Percentiles rank a stretch among this genome's conserved stretches.
phyloP scores from a whole-genome alignment of 2,888 invertebrate genomes.

The Camptogramma bilineatum region DNA sequence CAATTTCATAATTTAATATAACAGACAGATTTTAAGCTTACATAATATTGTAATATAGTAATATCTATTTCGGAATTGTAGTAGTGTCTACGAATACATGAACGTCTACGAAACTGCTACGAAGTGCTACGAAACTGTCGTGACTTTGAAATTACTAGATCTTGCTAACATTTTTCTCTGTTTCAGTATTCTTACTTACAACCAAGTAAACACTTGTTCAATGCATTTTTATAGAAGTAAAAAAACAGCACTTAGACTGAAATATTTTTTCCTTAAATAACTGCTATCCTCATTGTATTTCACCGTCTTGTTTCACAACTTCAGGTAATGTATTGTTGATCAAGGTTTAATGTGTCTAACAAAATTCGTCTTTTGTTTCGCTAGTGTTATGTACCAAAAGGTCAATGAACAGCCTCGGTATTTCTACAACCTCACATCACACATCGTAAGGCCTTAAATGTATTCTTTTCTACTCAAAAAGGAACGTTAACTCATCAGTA shows the following conservation, averaged over 20 bases:
- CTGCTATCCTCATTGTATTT: conserved; percentile 3
- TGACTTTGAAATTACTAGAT: background rate
- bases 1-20: conserved; percentile 60
- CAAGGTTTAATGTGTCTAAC: conserved; percentile 76
- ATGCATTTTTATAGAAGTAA: too few species aligned
- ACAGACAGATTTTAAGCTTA: conserved; percentile 49
- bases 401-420: conserved; percentile 85
- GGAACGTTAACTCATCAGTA: conserved; percentile 52
- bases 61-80: conserved; percentile 31
- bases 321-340: conserved; percentile 63
- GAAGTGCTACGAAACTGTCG: conserved; percentile 30
- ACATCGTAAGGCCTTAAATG: conserved; percentile 61
- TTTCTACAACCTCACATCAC: conserved; percentile 70
- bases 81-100: conserved; percentile 25
- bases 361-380: conserved; percentile 82
- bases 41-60: conserved; percentile 37
- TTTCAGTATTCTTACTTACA: background rate
- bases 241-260: background rate
- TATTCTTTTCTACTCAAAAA: conserved; percentile 52
- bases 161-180: background rate
- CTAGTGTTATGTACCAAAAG: conserved; percentile 80
- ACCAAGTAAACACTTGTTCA: background rate
- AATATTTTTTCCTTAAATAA: background rate
- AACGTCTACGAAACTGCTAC: conserved; percentile 41
- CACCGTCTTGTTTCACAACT: conserved; percentile 50